Evolutionary conservation across 2,797 vertebrate species (phyloP), one percentile per base, ranked within the genome.

Genomic region (Danio albolineatus): DNA sequence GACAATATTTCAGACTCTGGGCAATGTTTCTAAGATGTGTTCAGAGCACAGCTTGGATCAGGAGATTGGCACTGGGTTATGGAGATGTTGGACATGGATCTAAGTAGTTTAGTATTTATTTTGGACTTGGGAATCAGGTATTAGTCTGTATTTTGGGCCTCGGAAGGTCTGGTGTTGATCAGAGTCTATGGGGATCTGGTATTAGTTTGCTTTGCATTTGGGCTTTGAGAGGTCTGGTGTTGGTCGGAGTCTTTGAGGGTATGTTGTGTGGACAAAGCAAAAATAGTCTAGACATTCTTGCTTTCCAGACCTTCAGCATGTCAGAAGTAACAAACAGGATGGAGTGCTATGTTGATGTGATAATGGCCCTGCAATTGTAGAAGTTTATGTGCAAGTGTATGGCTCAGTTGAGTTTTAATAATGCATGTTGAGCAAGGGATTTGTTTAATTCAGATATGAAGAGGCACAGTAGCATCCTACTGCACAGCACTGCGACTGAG

Each of bases 311-410:
- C 46, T 4, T 57, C 41, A 17, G 49, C 9, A 39, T 71, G 39
- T 60, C 69, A 72, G 28, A 56, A 59, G 2, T 75, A 81, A 61
- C 16, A 51, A 51, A 38, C 13, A 41, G 43, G 48, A 66, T 79
- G 64, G 62, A 44, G 44, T 76, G 21, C 74, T 56, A 60, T 59
- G 38, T 38, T n/a, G 19, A 60, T 43, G 28, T 62, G 56, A 56
- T 78, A 53, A 64, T 56, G 54, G 64, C 12, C 19, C 72, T 67
- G 19, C 53, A 69, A 44, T 69, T 77, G 39, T 38, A 60, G n/a
- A 39, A 59, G 9, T 46, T 44, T 28, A 13, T n/a, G 46, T 28
- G 51, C 39, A 74, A 53, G 61, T 4, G 3, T 28, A 61, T 60
- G 65, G 21, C 39, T 46, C 28, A 16, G 38, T 44, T 43, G 48